A percentile compares a stretch with the other conserved stretches of the same genome.
phyloP scores from a whole-genome alignment of 2,888 invertebrate species.

The Nymphalis urticae region DNA sequence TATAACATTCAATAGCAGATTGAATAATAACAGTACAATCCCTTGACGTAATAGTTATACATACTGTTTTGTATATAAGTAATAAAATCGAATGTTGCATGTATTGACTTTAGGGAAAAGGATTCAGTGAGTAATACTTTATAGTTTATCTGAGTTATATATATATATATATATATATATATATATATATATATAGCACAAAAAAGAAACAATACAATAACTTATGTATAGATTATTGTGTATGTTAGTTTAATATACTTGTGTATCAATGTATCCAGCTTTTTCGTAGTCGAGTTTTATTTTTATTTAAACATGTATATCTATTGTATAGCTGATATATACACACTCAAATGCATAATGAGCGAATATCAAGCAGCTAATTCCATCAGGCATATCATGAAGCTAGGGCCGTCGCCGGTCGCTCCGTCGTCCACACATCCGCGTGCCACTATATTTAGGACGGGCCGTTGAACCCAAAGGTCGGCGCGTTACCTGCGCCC shows the following conservation, averaged over 20 bases:
- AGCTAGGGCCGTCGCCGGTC: constrained; percentile 2
- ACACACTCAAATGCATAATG: background rate
- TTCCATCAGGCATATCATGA: constrained; percentile 1
- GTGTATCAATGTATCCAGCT: too few relatives aligned
- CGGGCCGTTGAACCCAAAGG: constrained; percentile 56
- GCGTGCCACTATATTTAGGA: constrained; percentile 44
- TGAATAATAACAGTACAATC: too few relatives aligned
- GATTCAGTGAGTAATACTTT: too few relatives aligned
- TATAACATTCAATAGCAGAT: too few relatives aligned
- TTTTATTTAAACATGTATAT: background rate
- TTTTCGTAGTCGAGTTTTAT: background rate
- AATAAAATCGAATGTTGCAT: too few relatives aligned
- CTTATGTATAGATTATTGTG: too few relatives aligned
- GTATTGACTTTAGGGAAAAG: too few relatives aligned
- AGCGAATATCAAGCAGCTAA: background rate
- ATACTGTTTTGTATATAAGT: too few relatives aligned
- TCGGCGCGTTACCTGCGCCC: constrained; percentile 51
- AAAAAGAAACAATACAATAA: background rate
- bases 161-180: too few relatives aligned
- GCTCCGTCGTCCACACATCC: constrained; percentile 25
- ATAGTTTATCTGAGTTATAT: too few relatives aligned
- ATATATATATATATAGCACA: background rate
- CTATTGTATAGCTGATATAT: background rate
- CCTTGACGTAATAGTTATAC: too few relatives aligned
- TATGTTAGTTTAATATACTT: background rate